These are phyloP conservation scores for Sebastes schlegelii DNA, from an alignment of 2,113 vertebrate genomes.

Conservation along the genomic window DNA sequence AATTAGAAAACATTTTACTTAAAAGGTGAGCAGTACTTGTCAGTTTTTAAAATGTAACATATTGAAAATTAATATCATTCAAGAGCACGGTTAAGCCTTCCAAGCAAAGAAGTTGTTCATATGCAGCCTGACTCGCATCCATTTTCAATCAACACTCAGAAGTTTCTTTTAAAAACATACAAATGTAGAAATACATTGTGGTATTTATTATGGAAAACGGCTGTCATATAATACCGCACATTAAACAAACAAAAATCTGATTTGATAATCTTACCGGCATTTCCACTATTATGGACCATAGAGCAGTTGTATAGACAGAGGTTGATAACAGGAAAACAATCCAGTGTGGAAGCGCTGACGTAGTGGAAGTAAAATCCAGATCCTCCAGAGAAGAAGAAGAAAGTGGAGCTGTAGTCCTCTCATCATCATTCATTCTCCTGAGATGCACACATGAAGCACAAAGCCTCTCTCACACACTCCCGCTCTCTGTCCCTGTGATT, in stretches of 20 bases:
- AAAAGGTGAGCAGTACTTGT: neutral
- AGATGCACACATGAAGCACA: constrained; percentile 45
- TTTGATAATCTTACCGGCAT: constrained; percentile 59
- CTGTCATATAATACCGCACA: neutral
- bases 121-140: neutral
- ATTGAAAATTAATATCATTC: neutral
- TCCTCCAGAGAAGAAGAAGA: constrained; percentile 36
- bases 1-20: neutral
- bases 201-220: neutral
- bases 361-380: constrained; percentile 40
- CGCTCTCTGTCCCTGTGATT: constrained; percentile 56
- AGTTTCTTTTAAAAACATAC: neutral
- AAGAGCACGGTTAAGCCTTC: neutral
- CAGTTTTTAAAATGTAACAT: neutral
- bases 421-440: constrained; percentile 41
- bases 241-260: neutral
- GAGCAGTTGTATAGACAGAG: constrained; percentile 10
- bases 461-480: constrained; percentile 45
- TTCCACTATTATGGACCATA: neutral
- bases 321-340: constrained; percentile 30
- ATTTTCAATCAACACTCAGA: neutral
- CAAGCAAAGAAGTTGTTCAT: constrained; percentile 1
- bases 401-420: constrained; percentile 44
- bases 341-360: constrained; percentile 36
- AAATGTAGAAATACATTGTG: neutral